Percentiles rank a stretch among this genome's conserved stretches.
phyloP scores from a whole-genome alignment of 2,888 invertebrate genomes.

The Kuschelorhynchus macadamiae region DNA sequence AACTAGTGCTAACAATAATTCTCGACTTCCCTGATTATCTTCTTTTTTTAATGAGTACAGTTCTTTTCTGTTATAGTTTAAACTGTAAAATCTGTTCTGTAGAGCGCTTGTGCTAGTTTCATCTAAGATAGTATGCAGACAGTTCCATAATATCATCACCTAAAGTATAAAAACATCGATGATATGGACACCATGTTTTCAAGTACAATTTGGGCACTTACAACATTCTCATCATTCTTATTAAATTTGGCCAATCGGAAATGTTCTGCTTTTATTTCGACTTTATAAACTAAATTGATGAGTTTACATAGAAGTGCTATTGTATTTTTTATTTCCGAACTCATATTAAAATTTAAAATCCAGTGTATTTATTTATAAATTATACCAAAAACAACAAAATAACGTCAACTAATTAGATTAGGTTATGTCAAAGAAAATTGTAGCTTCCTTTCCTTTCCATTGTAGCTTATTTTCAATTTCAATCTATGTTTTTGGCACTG shows the following conservation, averaged over 20 bases:
- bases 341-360: slow-evolving; percentile 26
- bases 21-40: slow-evolving; percentile 56
- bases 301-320: slow-evolving; percentile 63
- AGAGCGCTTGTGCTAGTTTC: slow-evolving; percentile 57
- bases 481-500: too few relatives aligned
- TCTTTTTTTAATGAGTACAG: slow-evolving; percentile 57
- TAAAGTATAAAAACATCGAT: slow-evolving; percentile 11
- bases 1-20: slow-evolving; percentile 63
- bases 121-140: slow-evolving; percentile 56
- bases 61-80: slow-evolving; percentile 60
- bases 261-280: slow-evolving; percentile 63
- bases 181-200: too few relatives aligned
- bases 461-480: too few relatives aligned
- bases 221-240: slow-evolving; percentile 59
- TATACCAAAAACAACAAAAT: background rate
- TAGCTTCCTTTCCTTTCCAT: too few relatives aligned
- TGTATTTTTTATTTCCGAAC: slow-evolving; percentile 60
- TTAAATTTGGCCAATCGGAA: slow-evolving; percentile 65
- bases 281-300: slow-evolving; percentile 59
- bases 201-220: slow-evolving; percentile 54
- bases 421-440: too few relatives aligned
- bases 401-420: too few relatives aligned
- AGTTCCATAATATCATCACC: slow-evolving; percentile 58
- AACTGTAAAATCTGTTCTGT: slow-evolving; percentile 62
- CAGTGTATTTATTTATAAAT: too few relatives aligned